These are phyloP conservation scores for Unio delphinus DNA, from an alignment of 2,888 invertebrate genomes.

Conservation along the genomic window DNA sequence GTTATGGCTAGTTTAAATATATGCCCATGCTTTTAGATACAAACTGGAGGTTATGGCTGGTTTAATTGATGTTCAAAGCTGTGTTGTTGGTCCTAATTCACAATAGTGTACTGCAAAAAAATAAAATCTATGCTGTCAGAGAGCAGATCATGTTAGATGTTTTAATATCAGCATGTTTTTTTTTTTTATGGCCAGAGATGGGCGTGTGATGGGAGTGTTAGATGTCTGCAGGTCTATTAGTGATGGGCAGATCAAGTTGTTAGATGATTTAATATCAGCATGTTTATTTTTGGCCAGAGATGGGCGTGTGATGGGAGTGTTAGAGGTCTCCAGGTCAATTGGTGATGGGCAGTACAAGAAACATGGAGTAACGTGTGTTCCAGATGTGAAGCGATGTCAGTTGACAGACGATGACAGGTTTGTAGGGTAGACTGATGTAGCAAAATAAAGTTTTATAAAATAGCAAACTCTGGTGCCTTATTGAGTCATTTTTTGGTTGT, in stretches of 20 bases:
- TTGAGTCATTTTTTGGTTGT: too few relatives aligned
- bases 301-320: slow-evolving; percentile 68
- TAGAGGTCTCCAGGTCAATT: slow-evolving; percentile 74
- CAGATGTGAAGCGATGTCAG: slow-evolving; percentile 73
- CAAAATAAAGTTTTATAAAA: too few relatives aligned
- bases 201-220: slow-evolving; percentile 69
- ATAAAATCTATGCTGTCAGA: too few relatives aligned
- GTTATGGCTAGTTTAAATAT: too few relatives aligned
- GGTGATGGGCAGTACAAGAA: slow-evolving; percentile 75
- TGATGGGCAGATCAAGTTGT: slow-evolving; percentile 68
- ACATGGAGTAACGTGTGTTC: slow-evolving; percentile 72
- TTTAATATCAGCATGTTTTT: not conserved
- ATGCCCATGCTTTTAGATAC: too few relatives aligned
- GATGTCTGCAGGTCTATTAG: slow-evolving; percentile 75
- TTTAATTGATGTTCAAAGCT: too few relatives aligned
- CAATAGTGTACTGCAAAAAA: too few relatives aligned
- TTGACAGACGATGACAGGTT: slow-evolving; percentile 72
- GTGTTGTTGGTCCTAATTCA: too few relatives aligned
- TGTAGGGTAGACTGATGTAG: not conserved
- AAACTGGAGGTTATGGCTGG: too few relatives aligned
- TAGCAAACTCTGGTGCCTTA: too few relatives aligned
- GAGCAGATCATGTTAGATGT: not conserved
- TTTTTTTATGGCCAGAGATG: slow-evolving; percentile 55
- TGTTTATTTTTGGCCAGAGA: slow-evolving; percentile 50
- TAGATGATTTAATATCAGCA: too few relatives aligned